Percentiles rank a stretch among this genome's conserved stretches.
These are phyloP conservation scores for Heliconius melpomene DNA, from an alignment of 1,140 invertebrate genomes.

Conservation along the genomic window DNA sequence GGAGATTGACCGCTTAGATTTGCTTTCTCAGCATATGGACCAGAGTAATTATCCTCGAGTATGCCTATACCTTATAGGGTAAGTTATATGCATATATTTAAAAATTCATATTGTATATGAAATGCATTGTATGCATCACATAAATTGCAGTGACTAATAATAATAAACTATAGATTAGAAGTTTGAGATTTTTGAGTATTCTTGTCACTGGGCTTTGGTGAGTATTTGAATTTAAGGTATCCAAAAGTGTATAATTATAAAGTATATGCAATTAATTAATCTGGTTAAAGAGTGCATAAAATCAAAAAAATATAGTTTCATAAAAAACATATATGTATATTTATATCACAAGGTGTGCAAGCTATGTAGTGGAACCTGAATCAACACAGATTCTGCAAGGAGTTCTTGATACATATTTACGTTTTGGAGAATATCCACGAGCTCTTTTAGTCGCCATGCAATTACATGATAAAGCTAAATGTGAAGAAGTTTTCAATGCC, in stretches of 20 bases:
- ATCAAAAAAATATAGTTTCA: not conserved
- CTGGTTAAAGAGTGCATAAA: not conserved
- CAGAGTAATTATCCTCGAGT: slow-evolving; percentile 93
- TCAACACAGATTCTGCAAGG: slow-evolving; percentile 94
- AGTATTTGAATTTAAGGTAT: too few relatives aligned
- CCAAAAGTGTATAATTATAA: too few relatives aligned
- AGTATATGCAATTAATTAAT: too few relatives aligned
- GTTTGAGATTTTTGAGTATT: too few relatives aligned
- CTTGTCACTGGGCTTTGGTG: too few relatives aligned
- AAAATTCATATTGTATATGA: not conserved
- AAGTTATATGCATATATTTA: slow-evolving; percentile 38
- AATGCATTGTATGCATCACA: too few relatives aligned
- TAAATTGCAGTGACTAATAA: too few relatives aligned
- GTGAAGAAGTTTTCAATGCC: slow-evolving; percentile 92
- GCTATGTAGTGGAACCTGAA: slow-evolving; percentile 98
- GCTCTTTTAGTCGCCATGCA: slow-evolving; percentile 97
- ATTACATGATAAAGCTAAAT: slow-evolving; percentile 92
- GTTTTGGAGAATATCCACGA: slow-evolving; percentile 97
- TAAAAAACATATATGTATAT: not conserved
- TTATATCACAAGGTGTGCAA: slow-evolving; percentile 90
- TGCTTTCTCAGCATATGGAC: slow-evolving; percentile 96
- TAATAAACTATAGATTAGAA: too few relatives aligned
- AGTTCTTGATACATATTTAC: slow-evolving; percentile 93
- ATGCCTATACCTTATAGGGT: slow-evolving; percentile 79
- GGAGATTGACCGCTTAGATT: slow-evolving; percentile 97